These are phyloP conservation scores for Coelopa pilipes DNA, from an alignment of 2,888 invertebrate genomes.

Conservation along the genomic window DNA sequence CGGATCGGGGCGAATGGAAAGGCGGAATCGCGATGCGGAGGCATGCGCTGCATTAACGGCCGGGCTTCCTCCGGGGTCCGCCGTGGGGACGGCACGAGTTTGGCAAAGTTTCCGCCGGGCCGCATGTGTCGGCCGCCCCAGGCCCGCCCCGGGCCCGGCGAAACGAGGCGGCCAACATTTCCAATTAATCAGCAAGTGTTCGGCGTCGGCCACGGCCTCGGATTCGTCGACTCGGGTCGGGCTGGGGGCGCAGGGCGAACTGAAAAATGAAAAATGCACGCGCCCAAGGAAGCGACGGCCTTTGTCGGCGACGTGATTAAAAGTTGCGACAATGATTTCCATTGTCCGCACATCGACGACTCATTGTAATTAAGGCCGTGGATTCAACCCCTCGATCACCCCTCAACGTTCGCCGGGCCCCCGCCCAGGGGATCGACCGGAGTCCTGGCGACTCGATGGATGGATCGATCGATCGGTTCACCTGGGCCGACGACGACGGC, in stretches of 20 bases:
- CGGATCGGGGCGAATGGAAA: neutral
- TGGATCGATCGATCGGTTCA: no score
- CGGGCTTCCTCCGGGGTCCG: neutral
- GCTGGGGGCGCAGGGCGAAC: neutral
- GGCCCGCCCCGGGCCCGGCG: no score
- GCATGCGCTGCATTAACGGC: conserved; percentile 5
- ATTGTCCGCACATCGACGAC: conserved; percentile 5
- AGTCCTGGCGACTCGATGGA: no score
- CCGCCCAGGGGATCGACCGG: no score
- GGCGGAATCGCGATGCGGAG: neutral
- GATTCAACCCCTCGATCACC: no score
- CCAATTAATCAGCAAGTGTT: conserved; percentile 11
- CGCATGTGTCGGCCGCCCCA: no score
- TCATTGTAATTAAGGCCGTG: conserved; percentile 1
- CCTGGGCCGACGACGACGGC: no score
- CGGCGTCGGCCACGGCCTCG: neutral
- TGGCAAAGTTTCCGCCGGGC: no score
- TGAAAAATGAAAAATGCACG: neutral
- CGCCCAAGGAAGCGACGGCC: neutral
- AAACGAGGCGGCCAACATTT: neutral
- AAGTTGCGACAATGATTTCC: conserved; percentile 11
- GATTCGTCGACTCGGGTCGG: neutral
- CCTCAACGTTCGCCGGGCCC: no score
- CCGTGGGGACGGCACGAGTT: neutral
- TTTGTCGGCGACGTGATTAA: conserved; percentile 16